phyloP scores from a whole-genome alignment of 2,113 vertebrate species.

The Mesocricetus auratus region DNA sequence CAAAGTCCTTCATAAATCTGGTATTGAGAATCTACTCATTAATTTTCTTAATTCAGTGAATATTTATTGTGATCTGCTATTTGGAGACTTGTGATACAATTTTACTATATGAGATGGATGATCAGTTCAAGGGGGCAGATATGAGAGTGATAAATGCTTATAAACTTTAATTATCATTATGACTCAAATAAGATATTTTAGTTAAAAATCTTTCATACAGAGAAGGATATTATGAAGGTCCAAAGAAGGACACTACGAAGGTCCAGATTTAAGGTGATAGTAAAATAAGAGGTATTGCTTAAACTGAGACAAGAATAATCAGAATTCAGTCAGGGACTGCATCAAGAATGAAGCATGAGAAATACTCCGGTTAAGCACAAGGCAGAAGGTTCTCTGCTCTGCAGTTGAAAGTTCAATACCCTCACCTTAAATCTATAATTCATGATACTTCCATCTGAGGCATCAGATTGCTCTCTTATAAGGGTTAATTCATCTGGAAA shows the following conservation, averaged over 20 bases:
- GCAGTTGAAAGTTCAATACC: not conserved
- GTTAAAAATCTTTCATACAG: not conserved
- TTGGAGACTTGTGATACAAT: not conserved
- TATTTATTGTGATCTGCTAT: not conserved
- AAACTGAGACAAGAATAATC: not conserved
- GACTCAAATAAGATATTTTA: not conserved
- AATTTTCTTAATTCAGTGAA: conserved; percentile 10
- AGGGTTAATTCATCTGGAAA: not conserved
- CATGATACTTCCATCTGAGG: not conserved
- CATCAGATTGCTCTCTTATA: not conserved
- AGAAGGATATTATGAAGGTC: not conserved
- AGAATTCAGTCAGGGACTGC: not conserved
- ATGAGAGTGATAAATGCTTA: not conserved
- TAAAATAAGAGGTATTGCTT: not conserved
- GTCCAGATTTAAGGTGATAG: not conserved
- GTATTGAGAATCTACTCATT: not conserved
- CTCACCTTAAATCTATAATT: not conserved
- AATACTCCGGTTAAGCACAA: not conserved
- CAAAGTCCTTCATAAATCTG: conserved; percentile 21
- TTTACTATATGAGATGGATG: not conserved
- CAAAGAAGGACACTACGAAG: not conserved
- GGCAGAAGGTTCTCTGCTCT: not conserved
- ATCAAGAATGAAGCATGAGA: not conserved
- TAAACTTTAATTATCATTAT: not conserved
- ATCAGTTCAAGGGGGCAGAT: not conserved